Percentiles rank a stretch among this genome's conserved stretches.
These are phyloP conservation scores for Prolemur simus DNA, from an alignment of 2,113 vertebrate species.

Conservation along the genomic window DNA sequence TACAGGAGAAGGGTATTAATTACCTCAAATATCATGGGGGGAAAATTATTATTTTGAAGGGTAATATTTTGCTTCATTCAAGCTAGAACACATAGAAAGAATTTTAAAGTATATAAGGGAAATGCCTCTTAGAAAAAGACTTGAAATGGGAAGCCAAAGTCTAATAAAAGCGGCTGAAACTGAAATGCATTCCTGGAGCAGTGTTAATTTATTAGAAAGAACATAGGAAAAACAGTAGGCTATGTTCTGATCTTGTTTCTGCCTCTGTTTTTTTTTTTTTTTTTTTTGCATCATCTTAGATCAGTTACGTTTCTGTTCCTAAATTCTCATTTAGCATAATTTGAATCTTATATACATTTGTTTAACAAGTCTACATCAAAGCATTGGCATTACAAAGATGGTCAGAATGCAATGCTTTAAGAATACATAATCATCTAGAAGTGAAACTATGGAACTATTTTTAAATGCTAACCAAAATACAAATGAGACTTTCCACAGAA, in stretches of 20 bases:
- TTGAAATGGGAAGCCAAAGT: background rate
- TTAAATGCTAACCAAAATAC: constrained; percentile 24
- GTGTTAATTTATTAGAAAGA: background rate
- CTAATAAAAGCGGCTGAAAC: background rate
- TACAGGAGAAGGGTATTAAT: background rate
- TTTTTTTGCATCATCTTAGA: background rate
- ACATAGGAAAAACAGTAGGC: background rate
- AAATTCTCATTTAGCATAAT: background rate
- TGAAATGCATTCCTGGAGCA: background rate
- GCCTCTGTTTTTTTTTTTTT: background rate
- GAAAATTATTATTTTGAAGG: background rate
- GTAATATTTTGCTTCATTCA: constrained; percentile 28
- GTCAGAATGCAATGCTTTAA: background rate
- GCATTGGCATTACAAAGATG: background rate
- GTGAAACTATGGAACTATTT: background rate
- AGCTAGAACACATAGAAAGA: constrained; percentile 5
- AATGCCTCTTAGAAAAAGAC: background rate
- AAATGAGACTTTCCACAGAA: constrained; percentile 6
- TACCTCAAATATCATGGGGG: background rate
- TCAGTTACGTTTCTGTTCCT: constrained; percentile 24
- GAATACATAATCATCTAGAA: background rate
- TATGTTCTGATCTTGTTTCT: background rate
- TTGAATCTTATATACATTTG: background rate
- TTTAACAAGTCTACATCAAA: background rate
- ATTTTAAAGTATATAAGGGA: background rate